phyloP scores from a whole-genome alignment of 2,797 vertebrate species.

The Pipistrellus nathusii region DNA sequence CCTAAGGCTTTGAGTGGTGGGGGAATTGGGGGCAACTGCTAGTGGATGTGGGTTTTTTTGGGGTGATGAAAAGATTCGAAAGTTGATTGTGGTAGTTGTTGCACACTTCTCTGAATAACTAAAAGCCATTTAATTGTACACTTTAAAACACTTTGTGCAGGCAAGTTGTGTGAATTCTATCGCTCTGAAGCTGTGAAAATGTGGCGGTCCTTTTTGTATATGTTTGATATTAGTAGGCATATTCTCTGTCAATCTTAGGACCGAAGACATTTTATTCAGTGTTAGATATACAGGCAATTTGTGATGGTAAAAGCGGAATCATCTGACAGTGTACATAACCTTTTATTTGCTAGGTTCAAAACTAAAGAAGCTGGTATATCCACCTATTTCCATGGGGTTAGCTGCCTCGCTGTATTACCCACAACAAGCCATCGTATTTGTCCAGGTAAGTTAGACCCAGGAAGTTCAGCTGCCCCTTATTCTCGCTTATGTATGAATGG shows the following conservation, averaged over 20 bases:
- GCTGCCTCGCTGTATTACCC: slow-evolving; percentile 95
- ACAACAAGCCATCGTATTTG: slow-evolving; percentile 90
- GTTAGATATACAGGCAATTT: slow-evolving; percentile 29
- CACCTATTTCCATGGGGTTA: slow-evolving; percentile 92
- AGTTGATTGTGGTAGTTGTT: slow-evolving; percentile 31
- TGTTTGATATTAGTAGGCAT: not conserved
- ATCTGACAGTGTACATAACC: slow-evolving; percentile 40
- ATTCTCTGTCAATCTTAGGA: slow-evolving; percentile 35
- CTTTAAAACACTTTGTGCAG: slow-evolving; percentile 31
- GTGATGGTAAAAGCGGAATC: slow-evolving; percentile 50
- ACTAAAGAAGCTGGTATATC: slow-evolving; percentile 93
- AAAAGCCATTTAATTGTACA: not conserved
- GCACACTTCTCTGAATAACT: slow-evolving; percentile 19
- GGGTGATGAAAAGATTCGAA: not conserved
- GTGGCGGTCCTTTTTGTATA: not conserved
- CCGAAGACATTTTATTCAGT: slow-evolving; percentile 10
- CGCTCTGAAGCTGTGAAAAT: slow-evolving; percentile 1
- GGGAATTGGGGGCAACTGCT: not conserved
- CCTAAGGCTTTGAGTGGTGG: not conserved
- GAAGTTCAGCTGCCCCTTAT: not conserved
- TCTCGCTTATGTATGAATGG: slow-evolving; percentile 5
- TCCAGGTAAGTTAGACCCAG: slow-evolving; percentile 89
- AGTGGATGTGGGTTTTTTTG: slow-evolving; percentile 2
- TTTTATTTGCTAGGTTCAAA: slow-evolving; percentile 91
- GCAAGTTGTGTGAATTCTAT: slow-evolving; percentile 45